A percentile compares a stretch with the other conserved stretches of the same genome.
phyloP scores from a whole-genome alignment of 2,113 vertebrate genomes.

The Microtus richardsoni region DNA sequence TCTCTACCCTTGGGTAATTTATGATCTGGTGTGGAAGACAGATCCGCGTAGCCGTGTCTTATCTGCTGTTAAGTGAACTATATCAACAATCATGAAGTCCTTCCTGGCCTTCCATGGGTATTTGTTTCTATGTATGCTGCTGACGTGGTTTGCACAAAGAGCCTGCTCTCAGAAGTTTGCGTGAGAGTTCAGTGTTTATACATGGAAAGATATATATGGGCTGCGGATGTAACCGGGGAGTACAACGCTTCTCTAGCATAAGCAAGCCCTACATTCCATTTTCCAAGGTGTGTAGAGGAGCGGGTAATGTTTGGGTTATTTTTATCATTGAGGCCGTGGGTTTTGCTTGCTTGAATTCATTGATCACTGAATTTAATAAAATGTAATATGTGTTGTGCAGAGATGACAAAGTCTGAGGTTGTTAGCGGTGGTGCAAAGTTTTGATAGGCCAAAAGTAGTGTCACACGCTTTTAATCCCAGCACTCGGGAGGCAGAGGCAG shows the following conservation, averaged over 20 bases:
- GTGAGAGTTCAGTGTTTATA: slow-evolving; percentile 26
- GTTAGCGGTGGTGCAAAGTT: background rate
- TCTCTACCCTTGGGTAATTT: background rate
- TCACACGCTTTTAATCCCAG: background rate
- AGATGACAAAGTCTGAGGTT: slow-evolving; percentile 10
- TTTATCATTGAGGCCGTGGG: background rate
- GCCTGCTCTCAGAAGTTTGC: background rate
- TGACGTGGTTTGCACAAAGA: background rate
- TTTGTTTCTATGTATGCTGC: background rate
- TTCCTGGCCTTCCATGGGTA: background rate
- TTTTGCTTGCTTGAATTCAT: slow-evolving; percentile 12
- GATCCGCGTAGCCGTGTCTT: background rate
- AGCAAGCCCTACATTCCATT: background rate
- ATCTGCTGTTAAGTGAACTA: background rate
- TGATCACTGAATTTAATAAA: slow-evolving; percentile 27
- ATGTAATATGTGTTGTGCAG: background rate
- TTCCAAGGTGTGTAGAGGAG: background rate
- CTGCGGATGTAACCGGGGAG: no score
- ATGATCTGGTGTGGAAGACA: background rate
- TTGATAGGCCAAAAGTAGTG: background rate
- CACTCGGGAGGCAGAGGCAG: background rate
- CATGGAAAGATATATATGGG: background rate
- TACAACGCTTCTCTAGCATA: background rate
- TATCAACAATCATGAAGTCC: background rate
- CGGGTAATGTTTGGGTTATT: background rate